Percentiles rank a stretch among this genome's conserved stretches.
Conservation (phyloP, 2,888 invertebrate species). For the Incurvaria masculella region DNA sequence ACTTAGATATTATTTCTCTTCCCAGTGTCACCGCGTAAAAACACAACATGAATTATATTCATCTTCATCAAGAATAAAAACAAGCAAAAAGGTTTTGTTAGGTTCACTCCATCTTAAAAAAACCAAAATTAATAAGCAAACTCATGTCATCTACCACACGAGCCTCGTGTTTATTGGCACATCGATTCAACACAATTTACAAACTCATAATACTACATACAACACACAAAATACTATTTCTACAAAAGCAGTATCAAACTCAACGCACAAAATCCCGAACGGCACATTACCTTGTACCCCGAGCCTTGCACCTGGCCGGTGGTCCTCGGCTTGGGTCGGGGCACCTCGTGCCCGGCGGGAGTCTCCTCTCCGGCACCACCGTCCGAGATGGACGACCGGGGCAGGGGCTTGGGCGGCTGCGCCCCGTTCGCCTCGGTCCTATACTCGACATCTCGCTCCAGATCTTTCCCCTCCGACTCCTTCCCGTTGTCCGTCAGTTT, state of each 20-base stretch:
- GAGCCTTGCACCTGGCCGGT: constrained; percentile 56
- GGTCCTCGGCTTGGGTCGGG: constrained; percentile 71
- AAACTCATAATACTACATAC: constrained; percentile 12
- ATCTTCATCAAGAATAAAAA: too few species aligned
- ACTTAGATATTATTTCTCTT: too few species aligned
- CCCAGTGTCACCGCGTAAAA: too few species aligned
- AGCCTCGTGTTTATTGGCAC: too few species aligned
- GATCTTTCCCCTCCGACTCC: constrained; percentile 21
- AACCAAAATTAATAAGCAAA: constrained; percentile 9
- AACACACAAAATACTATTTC: constrained; percentile 10
- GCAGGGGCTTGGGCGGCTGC: constrained; percentile 76
- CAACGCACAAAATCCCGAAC: constrained; percentile 10
- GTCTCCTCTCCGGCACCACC: constrained; percentile 51
- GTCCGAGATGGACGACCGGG: constrained; percentile 75
- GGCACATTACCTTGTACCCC: constrained; percentile 71
- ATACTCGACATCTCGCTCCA: constrained; percentile 10
- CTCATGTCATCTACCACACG: constrained; percentile 8
- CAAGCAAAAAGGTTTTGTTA: too few species aligned
- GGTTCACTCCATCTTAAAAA: constrained; percentile 13
- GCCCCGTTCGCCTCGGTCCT: constrained; percentile 32
- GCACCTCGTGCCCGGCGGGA: constrained; percentile 42
- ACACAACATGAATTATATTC: too few species aligned
- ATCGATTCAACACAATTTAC: too few species aligned
- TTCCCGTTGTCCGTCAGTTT: constrained; percentile 21
- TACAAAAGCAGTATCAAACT: constrained; percentile 9